Evolutionary conservation across 2,888 invertebrate genomes (phyloP).

Genomic region (Erpobdella octoculata): DNA sequence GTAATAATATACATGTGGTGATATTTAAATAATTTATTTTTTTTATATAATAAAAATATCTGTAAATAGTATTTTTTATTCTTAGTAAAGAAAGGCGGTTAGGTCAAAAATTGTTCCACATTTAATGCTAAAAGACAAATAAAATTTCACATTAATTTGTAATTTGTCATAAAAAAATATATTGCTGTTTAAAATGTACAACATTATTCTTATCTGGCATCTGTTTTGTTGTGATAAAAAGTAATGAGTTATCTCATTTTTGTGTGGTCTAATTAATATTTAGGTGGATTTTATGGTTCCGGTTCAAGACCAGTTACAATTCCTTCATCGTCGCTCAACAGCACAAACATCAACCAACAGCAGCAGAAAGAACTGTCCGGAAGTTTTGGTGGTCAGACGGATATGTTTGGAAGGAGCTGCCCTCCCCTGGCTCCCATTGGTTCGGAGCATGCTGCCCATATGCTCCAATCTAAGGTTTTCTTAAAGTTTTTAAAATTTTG

Average conservation of each 20-base stretch:
- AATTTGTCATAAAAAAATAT: too few relatives aligned
- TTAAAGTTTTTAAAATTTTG: not conserved
- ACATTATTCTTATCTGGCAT: too few relatives aligned
- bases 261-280: too few relatives aligned
- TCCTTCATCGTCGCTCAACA: not conserved
- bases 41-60: not conserved
- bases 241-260: too few relatives aligned
- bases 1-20: too few relatives aligned
- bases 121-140: too few relatives aligned
- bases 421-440: constrained; percentile 16
- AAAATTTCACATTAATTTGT: too few relatives aligned
- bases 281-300: not conserved
- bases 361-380: not conserved
- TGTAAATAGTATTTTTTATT: not conserved
- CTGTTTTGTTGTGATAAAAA: too few relatives aligned
- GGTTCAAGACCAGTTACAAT: constrained; percentile 21
- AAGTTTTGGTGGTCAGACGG: not conserved
- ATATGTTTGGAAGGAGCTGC: constrained; percentile 16
- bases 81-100: too few relatives aligned
- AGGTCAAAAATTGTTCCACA: too few relatives aligned
- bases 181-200: too few relatives aligned
- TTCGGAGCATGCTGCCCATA: constrained; percentile 23
- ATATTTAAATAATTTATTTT: not conserved
- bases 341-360: not conserved
- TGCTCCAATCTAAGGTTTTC: constrained; percentile 14